Conservation (phyloP, 2,888 invertebrate genomes). For the Melanotus villosus region DNA sequence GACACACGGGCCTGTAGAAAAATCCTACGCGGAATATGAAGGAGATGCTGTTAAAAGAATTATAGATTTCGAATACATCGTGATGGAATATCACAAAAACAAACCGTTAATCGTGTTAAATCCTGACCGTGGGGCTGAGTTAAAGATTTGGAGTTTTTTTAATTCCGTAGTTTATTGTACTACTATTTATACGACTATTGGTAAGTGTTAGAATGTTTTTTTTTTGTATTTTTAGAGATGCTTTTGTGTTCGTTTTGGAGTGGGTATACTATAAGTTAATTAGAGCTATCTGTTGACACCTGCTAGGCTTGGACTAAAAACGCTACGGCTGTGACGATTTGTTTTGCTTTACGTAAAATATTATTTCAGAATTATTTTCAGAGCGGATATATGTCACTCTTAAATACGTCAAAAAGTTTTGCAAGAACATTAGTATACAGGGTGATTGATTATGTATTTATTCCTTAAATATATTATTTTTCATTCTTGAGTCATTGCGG, state of each 20-base stretch:
- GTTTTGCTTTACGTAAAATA: slow-evolving; percentile 16
- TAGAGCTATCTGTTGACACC: slow-evolving; percentile 5
- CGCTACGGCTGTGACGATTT: neutral
- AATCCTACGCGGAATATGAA: slow-evolving; percentile 68
- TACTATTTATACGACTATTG: slow-evolving; percentile 91
- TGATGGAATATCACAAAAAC: slow-evolving; percentile 59
- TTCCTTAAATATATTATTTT: no score
- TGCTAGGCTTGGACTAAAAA: slow-evolving; percentile 7
- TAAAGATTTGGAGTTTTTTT: slow-evolving; percentile 85
- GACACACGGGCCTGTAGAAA: slow-evolving; percentile 56
- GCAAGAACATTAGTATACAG: no score
- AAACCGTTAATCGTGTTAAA: slow-evolving; percentile 60
- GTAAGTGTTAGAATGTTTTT: slow-evolving; percentile 70
- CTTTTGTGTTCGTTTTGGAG: neutral
- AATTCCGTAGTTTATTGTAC: slow-evolving; percentile 90
- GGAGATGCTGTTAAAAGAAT: slow-evolving; percentile 69
- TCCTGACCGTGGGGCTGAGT: slow-evolving; percentile 57
- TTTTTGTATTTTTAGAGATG: neutral
- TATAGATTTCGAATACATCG: slow-evolving; percentile 71
- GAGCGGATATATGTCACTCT: neutral
- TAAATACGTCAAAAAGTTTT: no score
- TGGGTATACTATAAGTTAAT: slow-evolving; percentile 14
- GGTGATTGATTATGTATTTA: no score
- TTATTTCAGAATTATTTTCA: slow-evolving; percentile 3
- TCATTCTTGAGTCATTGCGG: no score